phyloP scores from a whole-genome alignment of 2,888 invertebrate genomes.

The Coenonympha glycerion region DNA sequence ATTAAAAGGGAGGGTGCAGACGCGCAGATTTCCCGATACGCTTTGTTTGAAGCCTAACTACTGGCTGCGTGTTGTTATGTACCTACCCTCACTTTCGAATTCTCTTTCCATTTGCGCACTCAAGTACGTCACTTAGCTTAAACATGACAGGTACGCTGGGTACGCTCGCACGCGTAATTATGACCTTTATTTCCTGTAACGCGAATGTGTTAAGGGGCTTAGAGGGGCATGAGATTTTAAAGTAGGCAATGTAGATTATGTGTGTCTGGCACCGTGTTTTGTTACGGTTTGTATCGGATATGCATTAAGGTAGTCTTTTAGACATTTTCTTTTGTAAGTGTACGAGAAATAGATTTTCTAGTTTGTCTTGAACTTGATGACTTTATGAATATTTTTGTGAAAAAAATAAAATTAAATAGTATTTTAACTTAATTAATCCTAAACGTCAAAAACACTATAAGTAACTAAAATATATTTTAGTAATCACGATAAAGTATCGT shows the following conservation, averaged over 20 bases:
- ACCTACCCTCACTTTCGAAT: slow-evolving; percentile 31
- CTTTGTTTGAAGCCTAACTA: slow-evolving; percentile 36
- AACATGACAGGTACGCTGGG: slow-evolving; percentile 24
- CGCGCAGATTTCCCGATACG: slow-evolving; percentile 45
- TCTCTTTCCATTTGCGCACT: slow-evolving; percentile 33
- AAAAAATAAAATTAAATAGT: too few relatives aligned
- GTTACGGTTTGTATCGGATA: background rate
- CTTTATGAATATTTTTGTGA: too few relatives aligned
- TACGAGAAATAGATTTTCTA: too few relatives aligned
- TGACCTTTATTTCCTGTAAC: slow-evolving; percentile 22
- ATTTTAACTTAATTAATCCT: too few relatives aligned
- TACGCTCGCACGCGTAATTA: slow-evolving; percentile 19
- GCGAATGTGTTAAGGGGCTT: slow-evolving; percentile 9
- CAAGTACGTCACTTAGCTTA: slow-evolving; percentile 29
- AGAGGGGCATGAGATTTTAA: slow-evolving; percentile 6
- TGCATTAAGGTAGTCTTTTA: too few relatives aligned
- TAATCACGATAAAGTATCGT: too few relatives aligned
- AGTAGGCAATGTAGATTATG: slow-evolving; percentile 4
- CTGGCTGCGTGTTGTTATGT: slow-evolving; percentile 25
- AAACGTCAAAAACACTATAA: too few relatives aligned
- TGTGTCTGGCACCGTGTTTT: background rate
- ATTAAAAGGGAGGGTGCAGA: slow-evolving; percentile 57
- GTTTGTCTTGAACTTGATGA: too few relatives aligned
- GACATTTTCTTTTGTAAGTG: too few relatives aligned
- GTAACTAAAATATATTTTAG: too few relatives aligned